phyloP scores from a whole-genome alignment of 2,113 vertebrate species.

The Struthio camelus region DNA sequence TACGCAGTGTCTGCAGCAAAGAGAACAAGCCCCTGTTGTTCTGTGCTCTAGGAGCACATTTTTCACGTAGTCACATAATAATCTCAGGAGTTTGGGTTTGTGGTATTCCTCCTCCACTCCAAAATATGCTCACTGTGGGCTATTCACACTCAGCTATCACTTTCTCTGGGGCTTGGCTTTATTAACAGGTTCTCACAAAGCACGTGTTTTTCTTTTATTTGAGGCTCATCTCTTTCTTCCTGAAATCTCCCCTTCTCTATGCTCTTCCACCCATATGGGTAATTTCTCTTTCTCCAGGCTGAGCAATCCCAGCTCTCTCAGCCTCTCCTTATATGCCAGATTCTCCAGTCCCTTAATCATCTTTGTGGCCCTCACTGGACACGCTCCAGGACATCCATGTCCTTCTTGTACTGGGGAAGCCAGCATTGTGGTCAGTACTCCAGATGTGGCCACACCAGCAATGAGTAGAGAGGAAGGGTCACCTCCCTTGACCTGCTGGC shows the following conservation, averaged over 20 bases:
- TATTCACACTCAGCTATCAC: background rate
- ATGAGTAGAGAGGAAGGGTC: background rate
- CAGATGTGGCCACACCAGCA: background rate
- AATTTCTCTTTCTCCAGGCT: background rate
- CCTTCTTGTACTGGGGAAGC: background rate
- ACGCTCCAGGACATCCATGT: background rate
- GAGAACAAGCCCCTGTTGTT: background rate
- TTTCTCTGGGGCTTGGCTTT: background rate
- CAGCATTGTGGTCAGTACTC: background rate
- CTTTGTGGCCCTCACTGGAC: background rate
- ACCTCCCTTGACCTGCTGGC: background rate
- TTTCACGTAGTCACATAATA: background rate
- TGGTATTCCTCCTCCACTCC: conserved; percentile 4
- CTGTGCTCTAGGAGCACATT: background rate
- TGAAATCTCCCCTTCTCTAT: background rate
- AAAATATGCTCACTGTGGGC: conserved; percentile 11
- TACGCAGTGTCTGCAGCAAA: background rate
- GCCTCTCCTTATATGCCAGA: background rate
- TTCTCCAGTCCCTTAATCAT: background rate
- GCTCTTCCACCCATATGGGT: background rate
- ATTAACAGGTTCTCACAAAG: background rate
- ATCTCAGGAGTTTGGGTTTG: background rate
- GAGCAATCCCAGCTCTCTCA: background rate
- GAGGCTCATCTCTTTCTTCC: background rate
- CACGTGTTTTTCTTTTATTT: background rate